Conservation (phyloP, 1,140 invertebrate genomes). For the Mactra quadrangularis region DNA sequence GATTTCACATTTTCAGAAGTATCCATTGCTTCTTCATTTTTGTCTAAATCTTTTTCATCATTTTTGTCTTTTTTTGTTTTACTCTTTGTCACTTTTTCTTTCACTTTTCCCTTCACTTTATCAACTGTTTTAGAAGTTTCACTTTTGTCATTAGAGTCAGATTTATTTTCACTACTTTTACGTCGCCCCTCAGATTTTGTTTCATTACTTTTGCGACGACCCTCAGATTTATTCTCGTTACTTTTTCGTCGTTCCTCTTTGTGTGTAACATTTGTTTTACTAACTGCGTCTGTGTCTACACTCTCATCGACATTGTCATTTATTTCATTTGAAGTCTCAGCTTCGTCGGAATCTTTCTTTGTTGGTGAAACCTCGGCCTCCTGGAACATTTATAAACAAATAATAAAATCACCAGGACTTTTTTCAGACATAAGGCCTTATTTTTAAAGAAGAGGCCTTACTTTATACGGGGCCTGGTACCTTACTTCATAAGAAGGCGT, state of each 20-base stretch:
- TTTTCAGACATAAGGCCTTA: no score
- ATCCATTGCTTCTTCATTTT: constrained; percentile 39
- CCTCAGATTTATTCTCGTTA: constrained; percentile 15
- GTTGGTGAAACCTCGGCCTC: constrained; percentile 39
- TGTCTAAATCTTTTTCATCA: constrained; percentile 56
- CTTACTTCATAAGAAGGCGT: no score
- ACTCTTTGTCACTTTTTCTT: constrained; percentile 47
- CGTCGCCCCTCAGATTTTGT: constrained; percentile 6
- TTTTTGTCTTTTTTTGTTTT: constrained; percentile 58
- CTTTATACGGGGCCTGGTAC: no score
- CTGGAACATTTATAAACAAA: constrained; percentile 2
- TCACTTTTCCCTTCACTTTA: not conserved
- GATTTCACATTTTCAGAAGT: no score
- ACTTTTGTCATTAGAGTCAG: constrained; percentile 7
- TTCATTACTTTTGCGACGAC: constrained; percentile 10
- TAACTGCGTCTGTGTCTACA: not conserved
- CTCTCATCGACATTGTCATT: not conserved
- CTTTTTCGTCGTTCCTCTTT: constrained; percentile 51
- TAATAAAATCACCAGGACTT: not conserved
- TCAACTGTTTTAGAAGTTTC: constrained; percentile 15
- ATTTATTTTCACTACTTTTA: constrained; percentile 29
- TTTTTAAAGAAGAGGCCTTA: no score
- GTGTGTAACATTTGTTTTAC: constrained; percentile 8
- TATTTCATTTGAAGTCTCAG: constrained; percentile 19
- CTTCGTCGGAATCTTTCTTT: constrained; percentile 8